Base-by-base conservation (phyloP, 2,797 vertebrate species). In the Oreortyx pictus region DNA sequence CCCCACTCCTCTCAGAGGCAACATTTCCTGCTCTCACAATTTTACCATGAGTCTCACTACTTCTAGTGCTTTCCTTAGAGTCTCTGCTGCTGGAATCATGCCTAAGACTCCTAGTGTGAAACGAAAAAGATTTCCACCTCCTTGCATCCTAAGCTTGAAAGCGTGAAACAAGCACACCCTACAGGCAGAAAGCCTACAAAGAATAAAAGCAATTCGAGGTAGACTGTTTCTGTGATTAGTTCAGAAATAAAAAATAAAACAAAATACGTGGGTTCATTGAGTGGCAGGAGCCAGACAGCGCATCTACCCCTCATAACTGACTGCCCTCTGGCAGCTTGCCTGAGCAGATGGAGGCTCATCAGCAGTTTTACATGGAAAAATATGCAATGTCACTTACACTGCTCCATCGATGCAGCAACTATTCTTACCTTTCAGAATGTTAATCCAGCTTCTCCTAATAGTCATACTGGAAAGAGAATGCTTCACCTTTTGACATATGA, bases 1-100 rank as follows among this genome's bases (percentile, higher is more conserved):
- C 74, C 50, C 95, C 83, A 89, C 60, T 79, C 92, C 64, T 95
- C 94, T 89, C 81, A 71, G 81, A 82, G 72, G 83, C 86, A 90
- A 84, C 86, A 72, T 92, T 96, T 96, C 91, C 94, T 91, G 91
- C 88, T 91, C 83, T 91, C 20, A 6, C 91, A 95, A 92, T 95
- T 93, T 96, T 94, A 94, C 91, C 91, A 52, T 86, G 88, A 91
- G 59, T 91, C 66, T 65, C 77, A 47, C 94, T 94, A 93, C 90
- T 96, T 96, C 91, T 92, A 92, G 86, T 61, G 77, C 72, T 82
- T 84, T 80, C 71, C 86, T 29, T 52, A 49, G 41, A 93, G 88
- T 60, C 74, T 91, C 52, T 91, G 66, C 77, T 84, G 64, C 86
- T 92, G 74, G 86, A 94, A 88, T 90, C 78, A 83, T 0, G 43